These are phyloP conservation scores for Hyposmocoma kahamanoa DNA, from an alignment of 1,140 invertebrate genomes.

Conservation along the genomic window DNA sequence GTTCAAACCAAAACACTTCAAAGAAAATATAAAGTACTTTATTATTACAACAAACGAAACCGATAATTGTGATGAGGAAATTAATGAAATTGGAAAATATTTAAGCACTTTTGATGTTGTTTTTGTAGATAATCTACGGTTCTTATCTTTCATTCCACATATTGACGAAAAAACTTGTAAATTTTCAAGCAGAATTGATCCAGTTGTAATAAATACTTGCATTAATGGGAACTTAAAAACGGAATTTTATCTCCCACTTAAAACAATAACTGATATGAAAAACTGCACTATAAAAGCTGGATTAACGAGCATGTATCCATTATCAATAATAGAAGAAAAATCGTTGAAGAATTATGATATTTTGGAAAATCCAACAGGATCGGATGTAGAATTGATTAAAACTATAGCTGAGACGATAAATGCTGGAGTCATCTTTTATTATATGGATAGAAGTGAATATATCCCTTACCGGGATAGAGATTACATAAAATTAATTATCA, in stretches of 20 bases:
- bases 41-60: background rate
- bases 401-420: conserved; percentile 43
- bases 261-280: conserved; percentile 31
- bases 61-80: background rate
- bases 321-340: conserved; percentile 25
- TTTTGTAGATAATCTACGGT: background rate
- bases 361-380: conserved; percentile 27
- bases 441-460: conserved; percentile 27
- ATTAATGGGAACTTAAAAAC: conserved; percentile 16
- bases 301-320: conserved; percentile 37
- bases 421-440: conserved; percentile 28
- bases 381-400: conserved; percentile 47
- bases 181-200: conserved; percentile 12
- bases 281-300: conserved; percentile 43
- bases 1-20: too few species aligned
- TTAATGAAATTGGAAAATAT: background rate
- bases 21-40: background rate
- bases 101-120: background rate
- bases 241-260: conserved; percentile 24
- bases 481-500: conserved; percentile 30
- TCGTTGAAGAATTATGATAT: conserved; percentile 24
- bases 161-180: conserved; percentile 31
- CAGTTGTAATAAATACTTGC: conserved; percentile 26
- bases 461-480: conserved; percentile 25
- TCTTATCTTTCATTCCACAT: conserved; percentile 14